Evolutionary conservation across 2,888 invertebrate genomes (phyloP).

Genomic region (Parascotia fuliginaria): DNA sequence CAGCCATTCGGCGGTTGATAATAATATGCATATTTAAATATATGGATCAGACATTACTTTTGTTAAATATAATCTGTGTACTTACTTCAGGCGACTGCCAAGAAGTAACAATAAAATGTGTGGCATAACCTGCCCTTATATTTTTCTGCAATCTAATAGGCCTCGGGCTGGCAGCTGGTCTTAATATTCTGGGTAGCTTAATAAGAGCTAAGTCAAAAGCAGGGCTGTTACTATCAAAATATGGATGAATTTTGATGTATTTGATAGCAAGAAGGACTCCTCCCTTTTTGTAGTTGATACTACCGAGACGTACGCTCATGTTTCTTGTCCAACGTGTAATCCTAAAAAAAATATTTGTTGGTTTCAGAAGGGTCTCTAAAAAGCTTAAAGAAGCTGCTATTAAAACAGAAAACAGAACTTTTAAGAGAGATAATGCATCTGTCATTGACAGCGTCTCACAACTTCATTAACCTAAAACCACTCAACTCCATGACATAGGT

Average conservation of each 20-base stretch:
- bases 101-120: conserved; percentile 68
- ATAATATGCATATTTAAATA: too few species aligned
- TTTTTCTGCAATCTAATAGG: conserved; percentile 58
- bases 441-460: too few species aligned
- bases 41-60: too few species aligned
- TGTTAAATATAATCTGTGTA: too few species aligned
- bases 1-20: too few species aligned
- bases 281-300: conserved; percentile 69
- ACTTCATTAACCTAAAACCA: too few species aligned
- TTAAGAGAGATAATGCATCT: too few species aligned
- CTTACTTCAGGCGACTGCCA: too few species aligned
- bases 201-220: conserved; percentile 68
- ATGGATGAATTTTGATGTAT: conserved; percentile 65
- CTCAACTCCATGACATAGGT: too few species aligned
- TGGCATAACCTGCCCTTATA: conserved; percentile 44
- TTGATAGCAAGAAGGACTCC: conserved; percentile 63
- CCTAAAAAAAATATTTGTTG: conserved; percentile 50
- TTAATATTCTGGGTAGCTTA: conserved; percentile 52
- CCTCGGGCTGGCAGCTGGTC: conserved; percentile 48
- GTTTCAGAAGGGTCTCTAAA: not conserved
- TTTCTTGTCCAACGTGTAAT: conserved; percentile 56
- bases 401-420: too few species aligned
- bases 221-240: conserved; percentile 64
- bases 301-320: conserved; percentile 67
- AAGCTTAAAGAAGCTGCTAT: not conserved